Base-by-base conservation (phyloP, 2,113 vertebrate genomes). In the Greenwoodochromis staneri region DNA sequence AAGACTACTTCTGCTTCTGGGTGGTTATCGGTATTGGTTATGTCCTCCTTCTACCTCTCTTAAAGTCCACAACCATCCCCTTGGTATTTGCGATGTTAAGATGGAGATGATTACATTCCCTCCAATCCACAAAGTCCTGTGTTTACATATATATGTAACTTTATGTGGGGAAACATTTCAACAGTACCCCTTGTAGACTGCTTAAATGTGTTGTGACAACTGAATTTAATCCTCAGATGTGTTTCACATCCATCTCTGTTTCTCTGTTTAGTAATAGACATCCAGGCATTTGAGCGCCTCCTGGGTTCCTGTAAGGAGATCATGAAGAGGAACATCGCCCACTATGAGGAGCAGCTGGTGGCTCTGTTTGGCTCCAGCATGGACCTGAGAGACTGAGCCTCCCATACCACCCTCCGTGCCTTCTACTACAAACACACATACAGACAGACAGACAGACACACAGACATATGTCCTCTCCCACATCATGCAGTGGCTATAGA, bases 261-360 rank as follows among this genome's bases (percentile, higher is more conserved):
- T 66, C 38, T 73, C 38, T 76, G 61, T 42, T 73, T 94, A 99
- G 99, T 99, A 93, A 99, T 99, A 97, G 99, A 99, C 93, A 96
- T 99, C 61, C 98, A 99, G 96, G 98, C 99, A 0, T 99, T 99
- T 85, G 99, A 99, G 96, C 97, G 99, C 89, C 97, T 99, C 93
- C 97, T 99, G 94, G 99, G 99, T 87, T 98, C 98, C 91, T 99
- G 99, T 96, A 99, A 98, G 97, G 98, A 99, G 96, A 99, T 99
- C 97, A 99, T 99, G 98, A 99, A 99, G 98, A 98, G 98, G 94
- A 99, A 99, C 96, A 99, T 99, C 95, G 95, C 98, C 45, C 97
- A 99, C 96, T 99, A 99, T 2, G 97, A 99, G 92, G 98, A 99
- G 93, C 98, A 99, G 91, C 97, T 99, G 96, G 98, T 99, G 97